These are phyloP conservation scores for Sebastes wilsoni DNA, from an alignment of 2,797 vertebrate genomes.

Conservation along the genomic window DNA sequence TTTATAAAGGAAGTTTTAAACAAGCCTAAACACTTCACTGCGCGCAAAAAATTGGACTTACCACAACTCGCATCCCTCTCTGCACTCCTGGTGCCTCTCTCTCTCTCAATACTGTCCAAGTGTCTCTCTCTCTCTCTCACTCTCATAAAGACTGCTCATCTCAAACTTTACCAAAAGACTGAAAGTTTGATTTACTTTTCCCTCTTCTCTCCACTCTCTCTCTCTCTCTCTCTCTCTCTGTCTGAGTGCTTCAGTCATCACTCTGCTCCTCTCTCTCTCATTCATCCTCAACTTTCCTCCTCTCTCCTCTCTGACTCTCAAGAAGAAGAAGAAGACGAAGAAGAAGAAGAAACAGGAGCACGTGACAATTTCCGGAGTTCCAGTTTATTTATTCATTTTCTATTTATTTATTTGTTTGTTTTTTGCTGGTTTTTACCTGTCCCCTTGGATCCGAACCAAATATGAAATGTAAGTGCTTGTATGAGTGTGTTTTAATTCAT, in stretches of 20 bases:
- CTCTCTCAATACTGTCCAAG: constrained; percentile 63
- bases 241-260: constrained; percentile 55
- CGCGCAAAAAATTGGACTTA: constrained; percentile 88
- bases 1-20: constrained; percentile 92
- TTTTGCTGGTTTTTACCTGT: constrained; percentile 50
- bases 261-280: constrained; percentile 59
- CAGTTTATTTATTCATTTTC: constrained; percentile 77
- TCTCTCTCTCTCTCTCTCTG: not conserved
- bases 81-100: constrained; percentile 65
- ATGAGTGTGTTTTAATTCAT: not conserved
- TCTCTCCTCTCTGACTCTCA: constrained; percentile 61
- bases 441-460: constrained; percentile 76
- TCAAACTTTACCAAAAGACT: constrained; percentile 62
- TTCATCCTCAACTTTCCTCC: constrained; percentile 76
- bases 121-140: constrained; percentile 62
- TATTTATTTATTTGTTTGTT: constrained; percentile 77
- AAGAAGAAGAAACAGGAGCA: constrained; percentile 74
- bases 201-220: not conserved
- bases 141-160: constrained; percentile 66
- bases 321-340: constrained; percentile 67
- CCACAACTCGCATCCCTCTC: constrained; percentile 84
- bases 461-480: constrained; percentile 86
- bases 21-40: constrained; percentile 91
- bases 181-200: constrained; percentile 56
- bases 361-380: constrained; percentile 83